Evolutionary conservation across 2,797 vertebrate species (phyloP), one percentile per base, ranked within the genome.

Genomic region (Muscicapa comitata): DNA sequence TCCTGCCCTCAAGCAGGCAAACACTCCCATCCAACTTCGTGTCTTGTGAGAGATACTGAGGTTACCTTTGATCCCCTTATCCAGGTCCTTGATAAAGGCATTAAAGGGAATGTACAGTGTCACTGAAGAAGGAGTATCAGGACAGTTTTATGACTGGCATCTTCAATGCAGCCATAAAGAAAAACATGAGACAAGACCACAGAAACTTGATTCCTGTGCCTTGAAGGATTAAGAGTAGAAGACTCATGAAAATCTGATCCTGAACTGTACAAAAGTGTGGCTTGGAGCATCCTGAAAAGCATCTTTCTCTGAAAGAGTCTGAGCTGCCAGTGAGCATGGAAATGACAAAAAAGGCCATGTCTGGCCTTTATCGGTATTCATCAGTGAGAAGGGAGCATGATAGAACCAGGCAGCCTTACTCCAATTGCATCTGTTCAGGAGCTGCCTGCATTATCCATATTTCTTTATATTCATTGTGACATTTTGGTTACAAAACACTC

Each of bases 221-320:
- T 42, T 31, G 28, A 85, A 79, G 29, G 29, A 35, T 91, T 57
- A 61, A 66, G 7, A 59, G 31, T 29, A 42, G 51, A 85, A 43
- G 43, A 62, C 19, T 45, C 5, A 4, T 19, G n/a, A 42, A 76
- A 85, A 88, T 67, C 15, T 73, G 20, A 13, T 40, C 57, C 35
- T 38, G 54, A 86, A 61, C 19, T 33, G 19, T 23, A 25, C 14
- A 83, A 54, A 93, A 86, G n/a, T 3, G 0, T n/a, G 13, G 26
- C 50, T 61, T 75, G 70, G 16, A 90, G 85, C 54, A 84, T 68
- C 51, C 33, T 90, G 73, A 80, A 88, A 90, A 93, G 43, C n/a
- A 86, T 26, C 13, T 58, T 84, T 92, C 24, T 50, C 35, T 54
- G 45, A 53, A 79, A 82, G 25, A 51, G 13, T 4, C 17, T 43